Percentiles rank a stretch among this genome's conserved stretches.
phyloP scores from a whole-genome alignment of 2,113 vertebrate species.

The Catharus fuscescens region DNA sequence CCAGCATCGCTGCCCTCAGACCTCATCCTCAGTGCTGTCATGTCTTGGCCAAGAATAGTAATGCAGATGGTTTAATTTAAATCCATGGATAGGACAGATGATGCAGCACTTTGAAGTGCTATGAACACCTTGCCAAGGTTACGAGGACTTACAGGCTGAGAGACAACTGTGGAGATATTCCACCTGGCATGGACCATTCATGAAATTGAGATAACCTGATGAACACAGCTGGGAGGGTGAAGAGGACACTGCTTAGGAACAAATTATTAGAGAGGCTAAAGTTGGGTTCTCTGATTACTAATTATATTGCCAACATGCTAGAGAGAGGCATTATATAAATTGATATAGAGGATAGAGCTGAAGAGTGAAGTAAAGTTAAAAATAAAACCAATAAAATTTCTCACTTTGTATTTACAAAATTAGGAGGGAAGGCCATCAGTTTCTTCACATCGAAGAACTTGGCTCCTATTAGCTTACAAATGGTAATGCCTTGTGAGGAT shows the following conservation, averaged over 20 bases:
- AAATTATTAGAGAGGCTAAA: background rate
- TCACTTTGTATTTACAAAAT: background rate
- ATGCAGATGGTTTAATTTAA: background rate
- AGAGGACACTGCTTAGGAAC: background rate
- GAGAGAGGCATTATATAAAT: background rate
- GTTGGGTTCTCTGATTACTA: background rate
- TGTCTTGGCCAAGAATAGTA: background rate
- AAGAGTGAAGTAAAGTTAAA: background rate
- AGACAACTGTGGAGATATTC: background rate
- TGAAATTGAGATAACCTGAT: background rate
- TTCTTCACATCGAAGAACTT: background rate
- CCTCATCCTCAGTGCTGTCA: background rate
- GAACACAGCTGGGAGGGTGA: background rate
- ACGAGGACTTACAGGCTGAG: background rate
- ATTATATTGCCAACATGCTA: background rate
- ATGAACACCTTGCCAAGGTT: background rate
- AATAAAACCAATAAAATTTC: background rate
- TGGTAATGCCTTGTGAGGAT: background rate
- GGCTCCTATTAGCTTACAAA: background rate
- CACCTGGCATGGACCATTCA: background rate
- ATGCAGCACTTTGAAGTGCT: background rate
- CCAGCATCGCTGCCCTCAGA: background rate
- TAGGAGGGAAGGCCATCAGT: fast-evolving
- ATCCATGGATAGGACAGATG: background rate
- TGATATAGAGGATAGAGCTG: background rate